Percentiles rank a stretch among this genome's conserved stretches.
These are phyloP conservation scores for Mactra quadrangularis DNA, from an alignment of 1,140 invertebrate genomes.

Conservation along the genomic window DNA sequence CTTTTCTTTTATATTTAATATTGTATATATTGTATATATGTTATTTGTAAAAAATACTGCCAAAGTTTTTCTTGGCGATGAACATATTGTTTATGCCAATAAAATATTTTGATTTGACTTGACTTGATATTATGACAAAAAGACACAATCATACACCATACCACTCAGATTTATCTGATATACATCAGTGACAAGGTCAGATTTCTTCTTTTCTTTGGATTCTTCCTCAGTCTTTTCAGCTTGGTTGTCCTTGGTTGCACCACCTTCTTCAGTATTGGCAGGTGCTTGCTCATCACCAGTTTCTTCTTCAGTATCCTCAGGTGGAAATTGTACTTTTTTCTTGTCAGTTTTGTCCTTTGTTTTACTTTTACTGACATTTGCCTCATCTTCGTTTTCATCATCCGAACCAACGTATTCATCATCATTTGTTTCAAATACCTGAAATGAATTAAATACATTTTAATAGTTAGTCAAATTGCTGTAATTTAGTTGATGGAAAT, in stretches of 20 bases:
- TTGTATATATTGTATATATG: too few relatives aligned
- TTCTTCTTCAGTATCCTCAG: too few relatives aligned
- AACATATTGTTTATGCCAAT: too few relatives aligned
- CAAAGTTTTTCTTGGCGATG: too few relatives aligned
- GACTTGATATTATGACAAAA: too few relatives aligned
- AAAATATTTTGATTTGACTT: too few relatives aligned
- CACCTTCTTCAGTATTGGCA: neutral
- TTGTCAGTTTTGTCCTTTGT: neutral
- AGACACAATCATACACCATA: too few relatives aligned
- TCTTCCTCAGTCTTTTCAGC: neutral
- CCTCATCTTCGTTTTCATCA: neutral
- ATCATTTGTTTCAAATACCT: constrained; percentile 44
- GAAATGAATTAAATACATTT: neutral
- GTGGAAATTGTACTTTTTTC: neutral
- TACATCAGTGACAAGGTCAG: constrained; percentile 36
- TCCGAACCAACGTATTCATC: neutral
- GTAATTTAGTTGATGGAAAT: too few relatives aligned
- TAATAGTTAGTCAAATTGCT: too few relatives aligned
- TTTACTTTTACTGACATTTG: neutral
- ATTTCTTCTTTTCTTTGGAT: constrained; percentile 1
- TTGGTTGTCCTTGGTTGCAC: neutral
- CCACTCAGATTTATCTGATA: constrained; percentile 50
- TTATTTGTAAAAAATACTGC: too few relatives aligned
- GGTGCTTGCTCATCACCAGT: neutral
- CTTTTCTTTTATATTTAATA: too few relatives aligned